These are phyloP conservation scores for Neofelis nebulosa DNA, from an alignment of 2,113 vertebrate species.

Conservation along the genomic window DNA sequence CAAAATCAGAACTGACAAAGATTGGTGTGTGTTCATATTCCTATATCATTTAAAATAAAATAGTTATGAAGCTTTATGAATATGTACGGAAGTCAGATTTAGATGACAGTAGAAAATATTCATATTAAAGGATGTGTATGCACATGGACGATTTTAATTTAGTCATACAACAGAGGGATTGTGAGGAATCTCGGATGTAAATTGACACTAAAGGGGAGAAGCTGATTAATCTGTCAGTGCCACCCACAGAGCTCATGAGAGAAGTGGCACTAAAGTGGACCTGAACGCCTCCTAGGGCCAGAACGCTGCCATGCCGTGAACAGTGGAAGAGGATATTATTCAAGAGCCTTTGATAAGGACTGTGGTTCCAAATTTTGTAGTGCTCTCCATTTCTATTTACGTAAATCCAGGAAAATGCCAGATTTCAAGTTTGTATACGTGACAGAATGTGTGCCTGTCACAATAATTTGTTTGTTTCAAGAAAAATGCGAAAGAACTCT, in stretches of 20 bases:
- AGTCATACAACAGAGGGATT: neutral
- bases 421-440: neutral
- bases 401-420: neutral
- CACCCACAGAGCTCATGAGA: rapidly evolving
- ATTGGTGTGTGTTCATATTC: neutral
- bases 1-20: neutral
- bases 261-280: rapidly evolving
- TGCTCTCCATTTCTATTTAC: neutral
- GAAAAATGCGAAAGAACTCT: neutral
- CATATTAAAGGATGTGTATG: neutral
- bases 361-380: neutral
- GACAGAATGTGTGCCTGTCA: neutral
- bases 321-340: neutral
- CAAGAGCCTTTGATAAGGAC: neutral
- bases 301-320: neutral
- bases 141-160: neutral
- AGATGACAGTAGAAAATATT: neutral
- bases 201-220: neutral
- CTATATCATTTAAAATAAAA: neutral
- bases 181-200: neutral
- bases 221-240: neutral
- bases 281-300: rapidly evolving
- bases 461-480: neutral
- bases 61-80: neutral
- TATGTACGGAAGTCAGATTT: neutral